phyloP scores from a whole-genome alignment of 2,888 invertebrate species.

The Drosophila monieri region DNA sequence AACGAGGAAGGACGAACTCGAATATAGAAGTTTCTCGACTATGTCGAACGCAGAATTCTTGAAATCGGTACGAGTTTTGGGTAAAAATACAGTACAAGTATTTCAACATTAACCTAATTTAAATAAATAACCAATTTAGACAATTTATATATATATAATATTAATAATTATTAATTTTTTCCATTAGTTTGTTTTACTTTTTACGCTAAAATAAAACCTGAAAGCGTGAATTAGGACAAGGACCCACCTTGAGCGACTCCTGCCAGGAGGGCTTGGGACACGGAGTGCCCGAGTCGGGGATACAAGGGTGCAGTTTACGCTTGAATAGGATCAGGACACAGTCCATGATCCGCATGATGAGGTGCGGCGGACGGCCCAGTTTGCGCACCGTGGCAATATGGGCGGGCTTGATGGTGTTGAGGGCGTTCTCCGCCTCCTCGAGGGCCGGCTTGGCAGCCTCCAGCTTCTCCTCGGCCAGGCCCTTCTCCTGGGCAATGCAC shows the following conservation, averaged over 20 bases:
- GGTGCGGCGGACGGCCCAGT: conserved; percentile 96
- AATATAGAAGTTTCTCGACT: too few relatives aligned
- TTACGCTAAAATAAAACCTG: neutral
- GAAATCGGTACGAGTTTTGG: too few relatives aligned
- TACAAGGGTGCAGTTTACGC: conserved; percentile 92
- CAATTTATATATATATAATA: too few relatives aligned
- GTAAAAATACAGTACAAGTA: too few relatives aligned
- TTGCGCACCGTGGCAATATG: conserved; percentile 98
- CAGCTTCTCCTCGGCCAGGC: conserved; percentile 94
- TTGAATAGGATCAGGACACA: conserved; percentile 97
- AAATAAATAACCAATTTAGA: too few relatives aligned
- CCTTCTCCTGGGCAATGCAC: conserved; percentile 95
- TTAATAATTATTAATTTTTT: too few relatives aligned
- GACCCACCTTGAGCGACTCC: conserved; percentile 93
- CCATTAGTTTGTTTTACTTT: too few relatives aligned
- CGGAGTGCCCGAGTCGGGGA: conserved; percentile 90
- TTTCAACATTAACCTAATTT: too few relatives aligned
- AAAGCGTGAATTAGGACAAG: neutral
- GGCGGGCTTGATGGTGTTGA: conserved; percentile 98
- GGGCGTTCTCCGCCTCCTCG: conserved; percentile 96
- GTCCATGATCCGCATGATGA: conserved; percentile 99
- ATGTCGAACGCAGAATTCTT: too few relatives aligned
- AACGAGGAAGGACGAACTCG: too few relatives aligned
- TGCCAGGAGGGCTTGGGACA: conserved; percentile 98
- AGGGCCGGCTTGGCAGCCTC: conserved; percentile 98